Base-by-base conservation (phyloP, 1,140 invertebrate genomes). In the Penaeus japonicus region DNA sequence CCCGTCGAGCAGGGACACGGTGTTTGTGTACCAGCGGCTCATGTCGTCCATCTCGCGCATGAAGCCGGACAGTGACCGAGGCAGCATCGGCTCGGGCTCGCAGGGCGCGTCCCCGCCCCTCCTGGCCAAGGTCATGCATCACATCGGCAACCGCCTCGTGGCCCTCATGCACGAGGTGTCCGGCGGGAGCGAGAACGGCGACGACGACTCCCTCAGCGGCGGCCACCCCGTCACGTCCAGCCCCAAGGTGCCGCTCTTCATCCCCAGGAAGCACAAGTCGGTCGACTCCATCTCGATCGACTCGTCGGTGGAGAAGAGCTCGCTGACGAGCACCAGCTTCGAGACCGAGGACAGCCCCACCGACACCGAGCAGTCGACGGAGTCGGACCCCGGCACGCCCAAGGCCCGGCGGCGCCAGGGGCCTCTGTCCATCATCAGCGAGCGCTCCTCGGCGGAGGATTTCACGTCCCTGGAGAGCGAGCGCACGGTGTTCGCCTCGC, bases 151-250 rank as follows among this genome's bases (percentile, higher is more conserved):
- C 65, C 93, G 97, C n/a, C 92, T 98, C 53, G 96, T 97, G 2
- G 96, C 97, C 0, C 93, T 98, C 53, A 98, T 98, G 97, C 97
- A 97, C 91, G 97, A 98, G 91, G 97, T 98, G 4, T 96, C 96
- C 24, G 96, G 95, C 87, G 95, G 95, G 47, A 91, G 90, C 78
- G 91, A 91, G 57, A 90, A 90, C 24, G 90, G 89, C 22, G 87
- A 90, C 65, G 87, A 89, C 57, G 84, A 89, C 79, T 89, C 90
- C 30, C 62, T 91, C 39, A 89, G 89, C 89, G 77, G 90, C 83
- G 82, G 90, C 59, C 84, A 90, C 57, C 89, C 90, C 75, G 65
- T 83, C 62, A 87, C 82, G 15, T 92, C 93, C 12, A 92, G 93
- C 89, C 94, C 94, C 87, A 92, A 94, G 4, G 91, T 94, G 18